phyloP scores from a whole-genome alignment of 2,797 vertebrate species.

The Cyclopterus lumpus region DNA sequence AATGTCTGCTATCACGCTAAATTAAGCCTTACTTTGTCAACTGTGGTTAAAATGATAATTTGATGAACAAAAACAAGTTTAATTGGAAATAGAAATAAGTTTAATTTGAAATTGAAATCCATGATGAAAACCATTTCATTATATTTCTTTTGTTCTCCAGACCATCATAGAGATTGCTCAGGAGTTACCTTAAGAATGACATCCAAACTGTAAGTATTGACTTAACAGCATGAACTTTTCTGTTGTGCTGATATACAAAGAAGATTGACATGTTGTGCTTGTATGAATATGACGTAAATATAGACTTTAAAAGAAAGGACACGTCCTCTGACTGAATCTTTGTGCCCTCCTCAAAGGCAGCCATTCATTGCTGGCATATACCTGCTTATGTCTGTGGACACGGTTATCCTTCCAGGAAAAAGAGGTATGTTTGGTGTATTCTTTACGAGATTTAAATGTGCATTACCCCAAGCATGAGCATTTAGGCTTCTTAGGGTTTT shows the following conservation, averaged over 20 bases:
- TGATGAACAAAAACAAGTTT: neutral
- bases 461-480: neutral
- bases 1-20: neutral
- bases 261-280: neutral
- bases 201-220: slow-evolving; percentile 88
- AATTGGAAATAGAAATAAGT: too few species aligned
- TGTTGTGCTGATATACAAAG: neutral
- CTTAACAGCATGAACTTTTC: neutral
- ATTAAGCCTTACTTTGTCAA: neutral
- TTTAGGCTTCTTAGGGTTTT: neutral
- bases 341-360: slow-evolving; percentile 83
- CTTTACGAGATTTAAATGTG: neutral
- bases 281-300: neutral
- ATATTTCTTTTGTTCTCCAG: slow-evolving; percentile 76
- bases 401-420: slow-evolving; percentile 91
- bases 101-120: neutral
- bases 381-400: slow-evolving; percentile 93
- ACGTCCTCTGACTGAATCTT: slow-evolving; percentile 15
- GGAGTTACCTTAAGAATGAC: slow-evolving; percentile 94
- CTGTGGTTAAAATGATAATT: neutral
- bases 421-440: slow-evolving; percentile 81
- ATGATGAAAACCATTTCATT: neutral
- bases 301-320: neutral
- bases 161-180: slow-evolving; percentile 95
- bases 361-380: slow-evolving; percentile 97